Evolutionary conservation across 2,888 invertebrate genomes (phyloP).

Genomic region (Tachina fera): DNA sequence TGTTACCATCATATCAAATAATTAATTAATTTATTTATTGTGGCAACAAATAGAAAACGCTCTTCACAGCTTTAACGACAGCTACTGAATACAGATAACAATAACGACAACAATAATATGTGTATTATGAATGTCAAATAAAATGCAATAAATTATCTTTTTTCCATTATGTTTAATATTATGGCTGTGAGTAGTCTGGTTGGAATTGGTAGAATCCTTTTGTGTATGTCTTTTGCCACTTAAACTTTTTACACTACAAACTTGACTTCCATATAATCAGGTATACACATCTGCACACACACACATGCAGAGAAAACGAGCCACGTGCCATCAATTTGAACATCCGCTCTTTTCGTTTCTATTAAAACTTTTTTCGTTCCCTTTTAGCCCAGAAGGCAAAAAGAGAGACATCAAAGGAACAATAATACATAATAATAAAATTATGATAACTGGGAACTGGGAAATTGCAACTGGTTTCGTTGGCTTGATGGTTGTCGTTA

Average conservation of each 20-base stretch:
- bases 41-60: conserved; percentile 34
- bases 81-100: conserved; percentile 27
- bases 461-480: conserved; percentile 51
- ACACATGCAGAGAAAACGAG: conserved; percentile 72
- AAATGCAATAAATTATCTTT: conserved; percentile 82
- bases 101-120: conserved; percentile 57
- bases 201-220: conserved; percentile 21
- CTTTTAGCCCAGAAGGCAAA: conserved; percentile 36
- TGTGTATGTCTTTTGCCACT: conserved; percentile 27
- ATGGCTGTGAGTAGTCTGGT: neutral
- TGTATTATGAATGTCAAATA: conserved; percentile 76
- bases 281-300: conserved; percentile 25
- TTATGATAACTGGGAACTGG: conserved; percentile 42
- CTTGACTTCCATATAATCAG: conserved; percentile 24
- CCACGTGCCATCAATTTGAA: conserved; percentile 83
- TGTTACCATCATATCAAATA: conserved; percentile 31
- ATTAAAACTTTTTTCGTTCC: conserved; percentile 16
- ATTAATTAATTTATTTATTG: conserved; percentile 22
- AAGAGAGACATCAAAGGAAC: conserved; percentile 57
- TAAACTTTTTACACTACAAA: conserved; percentile 42
- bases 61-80: neutral
- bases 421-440: conserved; percentile 24
- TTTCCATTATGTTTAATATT: conserved; percentile 75
- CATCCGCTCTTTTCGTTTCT: conserved; percentile 74
- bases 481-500: conserved; percentile 56